Evolutionary conservation across 1,140 invertebrate species (phyloP), one percentile per base, ranked within the genome.

Genomic region (Euschistus heros): DNA sequence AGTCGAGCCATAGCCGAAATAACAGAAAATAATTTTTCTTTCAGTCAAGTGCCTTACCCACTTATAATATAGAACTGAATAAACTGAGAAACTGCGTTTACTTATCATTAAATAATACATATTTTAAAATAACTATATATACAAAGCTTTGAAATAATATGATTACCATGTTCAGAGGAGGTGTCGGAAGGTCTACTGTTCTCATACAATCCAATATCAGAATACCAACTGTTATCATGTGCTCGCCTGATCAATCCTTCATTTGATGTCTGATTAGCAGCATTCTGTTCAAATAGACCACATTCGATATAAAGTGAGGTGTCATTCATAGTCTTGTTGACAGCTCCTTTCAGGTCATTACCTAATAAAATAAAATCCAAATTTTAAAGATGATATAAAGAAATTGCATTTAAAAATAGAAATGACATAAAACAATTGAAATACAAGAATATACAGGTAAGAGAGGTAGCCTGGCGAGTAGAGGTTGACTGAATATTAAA

Each of bases 91-190:
- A 13, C 10, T 46, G 10, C 10, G n/a, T 13, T 13, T 46, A 46
- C 10, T 46, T 46, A n/a, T n/a, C n/a, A n/a, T 46, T 10, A 10
- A 10, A 46, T n/a, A 13, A n/a, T n/a, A 13, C 10, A 46, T 10
- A 46, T 46, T 13, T n/a, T n/a, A 30, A 30, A 30, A 30, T 7
- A 30, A 7, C 27, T 30, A 30, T 30, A 30, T n/a, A 30, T 30
- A 30, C 27, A 37, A 37, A 37, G 13, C 10, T 37, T 10, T 10
- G 13, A 37, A 10, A 37, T 37, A 37, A 10, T 10, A 37, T 27
- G n/a, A 44, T 60, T 55, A 69, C 68, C 67, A 57, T 69, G 61
- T 62, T 69, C 66, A 30, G 67, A 67, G 14, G 59, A 30, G 62
- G 66, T 64, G 44, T 66, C 66, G 8, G 65, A 66, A 44, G 50